Evolutionary conservation across 1,140 invertebrate genomes (phyloP), one percentile per base, ranked within the genome.

Genomic region (Asbolus verrucosus): DNA sequence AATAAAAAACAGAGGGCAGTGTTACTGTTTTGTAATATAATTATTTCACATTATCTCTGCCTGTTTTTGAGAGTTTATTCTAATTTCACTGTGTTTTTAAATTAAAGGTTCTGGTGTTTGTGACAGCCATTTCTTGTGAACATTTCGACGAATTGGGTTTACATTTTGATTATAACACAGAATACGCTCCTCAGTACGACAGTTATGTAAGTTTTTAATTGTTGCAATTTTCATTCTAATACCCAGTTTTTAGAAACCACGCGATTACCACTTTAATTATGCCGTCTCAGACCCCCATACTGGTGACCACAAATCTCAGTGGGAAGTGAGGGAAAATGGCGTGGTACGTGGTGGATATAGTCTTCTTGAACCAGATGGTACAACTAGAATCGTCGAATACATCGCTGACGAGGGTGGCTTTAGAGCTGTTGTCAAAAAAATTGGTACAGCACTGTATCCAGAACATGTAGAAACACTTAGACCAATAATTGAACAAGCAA

Each of bases 281-380:
- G 82, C 78, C 24, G 82, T 86, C 3, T 80, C 83, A 18, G 83
- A 85, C 67, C 78, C 81, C 11, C 76, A 83, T 63, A 85, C 84
- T 1, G 84, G 84, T 1, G 85, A 86, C 69, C 79, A 82, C 60
- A 85, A 86, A 68, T 79, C 74, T 24, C 84, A 85, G 65, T 82
- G 81, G 77, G 84, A 85, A 73, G 76, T 77, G 27, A 80, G 82
- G 39, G 82, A 85, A 50, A 83, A 83, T 65, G 80, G 84, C 27
- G 74, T 78, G 0, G 84, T 86, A 1, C 77, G 81, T 19, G 85
- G 85, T 1, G 82, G 81, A 65, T 85, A 84, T 73, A 81, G 77
- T 18, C 76, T 84, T 13, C 70, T 84, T 18, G 83, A 85, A 67
- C 76, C 84, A 4, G 84, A 85, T 75, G 84, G 84, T 24, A 78